phyloP scores from a whole-genome alignment of 2,113 vertebrate genomes.

The Saccopteryx leptura region DNA sequence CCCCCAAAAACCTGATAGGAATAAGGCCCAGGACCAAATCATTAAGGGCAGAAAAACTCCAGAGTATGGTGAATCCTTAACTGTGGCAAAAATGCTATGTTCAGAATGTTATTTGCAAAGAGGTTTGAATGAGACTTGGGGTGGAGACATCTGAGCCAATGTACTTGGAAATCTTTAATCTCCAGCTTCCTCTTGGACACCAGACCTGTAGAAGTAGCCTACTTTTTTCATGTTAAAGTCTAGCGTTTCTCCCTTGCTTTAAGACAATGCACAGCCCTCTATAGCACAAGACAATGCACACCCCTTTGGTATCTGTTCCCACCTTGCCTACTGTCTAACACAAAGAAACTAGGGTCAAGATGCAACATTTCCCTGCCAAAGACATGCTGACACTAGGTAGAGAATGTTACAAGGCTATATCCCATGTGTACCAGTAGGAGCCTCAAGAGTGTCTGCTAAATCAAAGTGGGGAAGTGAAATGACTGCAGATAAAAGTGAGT shows the following conservation, averaged over 20 bases:
- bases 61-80: background rate
- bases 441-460: background rate
- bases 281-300: background rate
- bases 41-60: background rate
- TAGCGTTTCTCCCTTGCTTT: background rate
- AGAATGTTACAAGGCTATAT: background rate
- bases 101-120: background rate
- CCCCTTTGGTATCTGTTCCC: background rate
- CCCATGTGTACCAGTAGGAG: background rate
- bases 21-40: background rate
- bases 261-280: background rate
- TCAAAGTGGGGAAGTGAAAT: background rate
- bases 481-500: background rate
- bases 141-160: background rate
- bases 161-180: background rate
- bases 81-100: background rate
- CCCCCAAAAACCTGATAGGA: background rate
- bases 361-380: background rate
- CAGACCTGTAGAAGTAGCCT: background rate
- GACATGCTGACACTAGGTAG: background rate
- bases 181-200: background rate
- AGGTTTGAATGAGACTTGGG: background rate
- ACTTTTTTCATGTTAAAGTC: background rate
- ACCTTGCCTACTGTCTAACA: background rate
- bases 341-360: background rate